Evolutionary conservation across 2,888 invertebrate genomes (phyloP).

Genomic region (Scotopteryx bipunctaria): DNA sequence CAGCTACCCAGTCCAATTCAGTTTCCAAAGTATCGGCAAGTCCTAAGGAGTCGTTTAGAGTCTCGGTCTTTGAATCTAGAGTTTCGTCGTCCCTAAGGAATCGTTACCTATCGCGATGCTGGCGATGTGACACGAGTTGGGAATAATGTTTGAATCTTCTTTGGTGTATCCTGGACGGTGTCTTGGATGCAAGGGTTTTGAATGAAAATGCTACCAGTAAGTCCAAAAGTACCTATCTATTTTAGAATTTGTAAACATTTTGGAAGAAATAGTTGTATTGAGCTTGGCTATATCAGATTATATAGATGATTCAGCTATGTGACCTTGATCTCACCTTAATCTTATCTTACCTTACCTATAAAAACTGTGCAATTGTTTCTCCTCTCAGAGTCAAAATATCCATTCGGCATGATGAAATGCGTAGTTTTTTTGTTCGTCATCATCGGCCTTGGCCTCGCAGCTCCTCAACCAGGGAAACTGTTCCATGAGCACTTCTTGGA

Average conservation of each 20-base stretch:
- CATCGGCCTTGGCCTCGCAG: conserved; percentile 49
- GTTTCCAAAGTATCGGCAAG: conserved; percentile 22
- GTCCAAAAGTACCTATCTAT: too few species aligned
- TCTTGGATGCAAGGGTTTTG: too few species aligned
- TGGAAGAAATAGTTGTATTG: too few species aligned
- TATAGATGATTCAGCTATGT: not conserved
- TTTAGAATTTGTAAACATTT: too few species aligned
- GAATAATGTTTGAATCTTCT: too few species aligned
- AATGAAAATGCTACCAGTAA: too few species aligned
- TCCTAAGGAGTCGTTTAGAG: conserved; percentile 20
- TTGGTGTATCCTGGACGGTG: too few species aligned
- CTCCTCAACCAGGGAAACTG: conserved; percentile 59
- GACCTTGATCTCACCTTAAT: conserved; percentile 9
- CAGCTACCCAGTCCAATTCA: not conserved
- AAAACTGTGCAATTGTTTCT: conserved; percentile 25
- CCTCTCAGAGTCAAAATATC: conserved; percentile 17
- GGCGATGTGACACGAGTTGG: conserved; percentile 58
- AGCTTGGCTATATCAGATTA: too few species aligned
- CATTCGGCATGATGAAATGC: conserved; percentile 54
- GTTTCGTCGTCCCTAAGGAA: conserved; percentile 14
- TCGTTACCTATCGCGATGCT: conserved; percentile 27
- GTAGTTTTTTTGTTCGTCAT: conserved; percentile 49
- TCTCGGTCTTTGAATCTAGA: conserved; percentile 7
- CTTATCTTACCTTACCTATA: conserved; percentile 41
- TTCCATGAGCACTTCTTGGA: conserved; percentile 69